Conservation (phyloP, 2,888 invertebrate genomes). For the Acleris literana region DNA sequence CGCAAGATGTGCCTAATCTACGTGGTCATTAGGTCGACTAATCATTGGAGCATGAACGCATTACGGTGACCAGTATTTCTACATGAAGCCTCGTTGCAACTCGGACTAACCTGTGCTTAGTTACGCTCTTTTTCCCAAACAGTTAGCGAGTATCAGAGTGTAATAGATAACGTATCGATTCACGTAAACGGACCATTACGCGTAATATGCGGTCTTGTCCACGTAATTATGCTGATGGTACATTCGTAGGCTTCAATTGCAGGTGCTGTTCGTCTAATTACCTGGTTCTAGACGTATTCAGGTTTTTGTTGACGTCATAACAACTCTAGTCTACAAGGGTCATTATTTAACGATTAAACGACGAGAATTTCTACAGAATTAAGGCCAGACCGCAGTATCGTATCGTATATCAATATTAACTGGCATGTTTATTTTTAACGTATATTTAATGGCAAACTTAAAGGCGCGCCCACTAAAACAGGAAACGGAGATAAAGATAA, state of each 20-base stretch:
- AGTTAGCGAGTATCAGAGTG: slow-evolving; percentile 27
- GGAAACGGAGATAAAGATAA: slow-evolving; percentile 68
- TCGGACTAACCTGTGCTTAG: slow-evolving; percentile 8
- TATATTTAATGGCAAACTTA: slow-evolving; percentile 43
- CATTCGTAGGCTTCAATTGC: slow-evolving; percentile 15
- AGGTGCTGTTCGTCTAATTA: slow-evolving; percentile 14
- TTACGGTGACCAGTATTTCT: slow-evolving; percentile 6
- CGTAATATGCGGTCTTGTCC: slow-evolving; percentile 18
- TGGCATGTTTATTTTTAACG: slow-evolving; percentile 23
- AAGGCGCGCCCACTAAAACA: slow-evolving; percentile 59
- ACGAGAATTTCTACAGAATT: slow-evolving; percentile 12
- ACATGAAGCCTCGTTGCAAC: slow-evolving; percentile 6
- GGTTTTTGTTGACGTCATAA: slow-evolving; percentile 20
- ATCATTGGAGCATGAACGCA: slow-evolving; percentile 22
- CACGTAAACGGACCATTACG: slow-evolving; percentile 29
- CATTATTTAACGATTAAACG: slow-evolving; percentile 19
- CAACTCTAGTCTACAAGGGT: slow-evolving; percentile 12
- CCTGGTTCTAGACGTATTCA: slow-evolving; percentile 13
- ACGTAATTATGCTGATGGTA: slow-evolving; percentile 15
- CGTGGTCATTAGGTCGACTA: slow-evolving; percentile 32
- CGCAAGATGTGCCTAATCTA: slow-evolving; percentile 35
- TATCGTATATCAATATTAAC: slow-evolving; percentile 28
- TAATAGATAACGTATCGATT: slow-evolving; percentile 27
- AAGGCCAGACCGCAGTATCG: slow-evolving; percentile 5
- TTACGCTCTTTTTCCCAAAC: slow-evolving; percentile 23